A percentile compares a stretch with the other conserved stretches of the same genome.
These are phyloP conservation scores for Mesocentrotus franciscanus DNA, from an alignment of 53 echinoderm and acorn worm genomes.

Conservation along the genomic window DNA sequence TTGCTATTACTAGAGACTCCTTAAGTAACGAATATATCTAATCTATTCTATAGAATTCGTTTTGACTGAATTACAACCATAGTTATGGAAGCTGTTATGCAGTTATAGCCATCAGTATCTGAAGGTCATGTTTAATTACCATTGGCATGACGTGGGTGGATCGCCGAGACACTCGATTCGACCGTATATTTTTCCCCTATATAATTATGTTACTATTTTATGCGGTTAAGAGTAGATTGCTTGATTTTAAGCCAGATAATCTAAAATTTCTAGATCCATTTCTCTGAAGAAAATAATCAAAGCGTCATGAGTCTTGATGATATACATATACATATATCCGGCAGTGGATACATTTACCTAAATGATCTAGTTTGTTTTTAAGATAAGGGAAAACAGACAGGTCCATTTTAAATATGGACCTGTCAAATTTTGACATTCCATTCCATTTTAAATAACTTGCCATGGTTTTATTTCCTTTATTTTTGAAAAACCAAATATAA, in stretches of 20 bases:
- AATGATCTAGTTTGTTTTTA: no score
- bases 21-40: background rate
- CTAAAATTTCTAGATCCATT: background rate
- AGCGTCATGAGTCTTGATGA: background rate
- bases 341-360: no score
- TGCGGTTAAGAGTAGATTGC: background rate
- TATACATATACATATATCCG: no score
- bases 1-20: background rate
- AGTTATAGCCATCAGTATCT: background rate
- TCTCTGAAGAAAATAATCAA: background rate
- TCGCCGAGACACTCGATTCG: background rate
- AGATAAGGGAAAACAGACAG: no score
- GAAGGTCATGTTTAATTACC: background rate
- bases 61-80: background rate
- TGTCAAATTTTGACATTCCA: no score
- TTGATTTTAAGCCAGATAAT: background rate
- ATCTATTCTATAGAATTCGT: background rate
- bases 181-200: background rate
- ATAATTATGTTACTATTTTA: background rate
- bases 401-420: no score
- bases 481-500: no score
- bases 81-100: background rate
- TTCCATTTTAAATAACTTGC: no score
- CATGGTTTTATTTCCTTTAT: no score
- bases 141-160: background rate